phyloP scores from a whole-genome alignment of 1,140 invertebrate species.

The Dysdera silvatica region DNA sequence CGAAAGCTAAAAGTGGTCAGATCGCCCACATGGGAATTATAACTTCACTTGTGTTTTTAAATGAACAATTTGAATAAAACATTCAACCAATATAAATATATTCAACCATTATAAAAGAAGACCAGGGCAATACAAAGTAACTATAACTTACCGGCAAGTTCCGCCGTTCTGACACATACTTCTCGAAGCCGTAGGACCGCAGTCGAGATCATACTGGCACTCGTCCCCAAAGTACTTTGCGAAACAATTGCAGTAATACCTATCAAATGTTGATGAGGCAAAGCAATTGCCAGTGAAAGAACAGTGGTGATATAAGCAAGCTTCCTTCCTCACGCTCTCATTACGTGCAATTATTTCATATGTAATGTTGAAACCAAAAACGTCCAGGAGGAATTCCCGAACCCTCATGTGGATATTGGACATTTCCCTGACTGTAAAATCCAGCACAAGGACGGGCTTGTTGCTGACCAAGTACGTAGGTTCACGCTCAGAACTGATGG shows the following conservation, averaged over 20 bases:
- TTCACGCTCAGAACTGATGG: constrained; percentile 41
- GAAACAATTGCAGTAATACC: constrained; percentile 45
- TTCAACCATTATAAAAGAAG: too few relatives aligned
- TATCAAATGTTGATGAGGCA: constrained; percentile 56
- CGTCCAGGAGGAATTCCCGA: constrained; percentile 66
- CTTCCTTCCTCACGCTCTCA: constrained; percentile 23
- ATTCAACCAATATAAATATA: too few relatives aligned
- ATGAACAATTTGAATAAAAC: too few relatives aligned
- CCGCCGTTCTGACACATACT: constrained; percentile 44
- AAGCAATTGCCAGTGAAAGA: constrained; percentile 75
- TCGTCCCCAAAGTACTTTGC: constrained; percentile 40
- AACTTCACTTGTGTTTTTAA: too few relatives aligned
- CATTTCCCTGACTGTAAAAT: constrained; percentile 60
- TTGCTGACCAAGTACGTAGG: constrained; percentile 49
- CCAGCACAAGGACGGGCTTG: constrained; percentile 67
- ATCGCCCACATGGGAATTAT: too few relatives aligned
- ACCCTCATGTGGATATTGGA: constrained; percentile 76
- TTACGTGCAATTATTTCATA: constrained; percentile 60
- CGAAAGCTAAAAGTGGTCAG: too few relatives aligned
- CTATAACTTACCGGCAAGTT: constrained; percentile 42
- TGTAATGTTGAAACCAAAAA: constrained; percentile 86
- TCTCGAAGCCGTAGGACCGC: constrained; percentile 39
- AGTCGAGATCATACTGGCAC: constrained; percentile 45
- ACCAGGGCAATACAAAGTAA: too few relatives aligned
- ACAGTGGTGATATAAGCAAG: constrained; percentile 58